phyloP scores from a whole-genome alignment of 2,888 invertebrate genomes.

The Drosophila sordidula region DNA sequence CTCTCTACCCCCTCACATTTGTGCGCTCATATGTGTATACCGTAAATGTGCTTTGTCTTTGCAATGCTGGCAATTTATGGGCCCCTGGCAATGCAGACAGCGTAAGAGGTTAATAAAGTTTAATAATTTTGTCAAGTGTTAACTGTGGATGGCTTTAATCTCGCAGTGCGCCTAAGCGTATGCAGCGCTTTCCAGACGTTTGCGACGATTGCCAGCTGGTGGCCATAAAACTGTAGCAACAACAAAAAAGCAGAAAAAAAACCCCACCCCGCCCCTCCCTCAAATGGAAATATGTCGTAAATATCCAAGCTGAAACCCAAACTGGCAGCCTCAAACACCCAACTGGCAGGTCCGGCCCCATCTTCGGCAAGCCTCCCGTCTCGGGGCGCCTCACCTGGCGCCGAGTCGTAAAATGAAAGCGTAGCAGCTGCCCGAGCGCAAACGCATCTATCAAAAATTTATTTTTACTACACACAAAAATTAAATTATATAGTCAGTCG shows the following conservation, averaged over 20 bases:
- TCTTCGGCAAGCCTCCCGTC: no score
- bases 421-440: constrained; percentile 36
- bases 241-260: no score
- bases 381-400: constrained; percentile 34
- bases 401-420: constrained; percentile 49
- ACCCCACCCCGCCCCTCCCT: constrained; percentile 7
- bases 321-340: neutral
- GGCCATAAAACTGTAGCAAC: constrained; percentile 40
- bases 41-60: constrained; percentile 58
- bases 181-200: constrained; percentile 26
- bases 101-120: constrained; percentile 73
- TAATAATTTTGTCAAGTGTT: constrained; percentile 71
- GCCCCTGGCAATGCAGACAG: constrained; percentile 49
- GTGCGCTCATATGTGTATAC: constrained; percentile 22
- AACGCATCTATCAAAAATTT: constrained; percentile 75
- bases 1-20: neutral
- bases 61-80: constrained; percentile 59
- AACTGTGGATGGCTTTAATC: constrained; percentile 65
- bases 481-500: constrained; percentile 77
- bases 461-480: constrained; percentile 75
- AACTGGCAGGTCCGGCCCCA: neutral
- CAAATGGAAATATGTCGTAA: constrained; percentile 52
- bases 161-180: constrained; percentile 43
- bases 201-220: constrained; percentile 39
- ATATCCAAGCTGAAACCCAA: constrained; percentile 23